A percentile compares a stretch with the other conserved stretches of the same genome.
These are phyloP conservation scores for Caligus rogercresseyi DNA, from an alignment of 1,140 invertebrate genomes.

Conservation along the genomic window DNA sequence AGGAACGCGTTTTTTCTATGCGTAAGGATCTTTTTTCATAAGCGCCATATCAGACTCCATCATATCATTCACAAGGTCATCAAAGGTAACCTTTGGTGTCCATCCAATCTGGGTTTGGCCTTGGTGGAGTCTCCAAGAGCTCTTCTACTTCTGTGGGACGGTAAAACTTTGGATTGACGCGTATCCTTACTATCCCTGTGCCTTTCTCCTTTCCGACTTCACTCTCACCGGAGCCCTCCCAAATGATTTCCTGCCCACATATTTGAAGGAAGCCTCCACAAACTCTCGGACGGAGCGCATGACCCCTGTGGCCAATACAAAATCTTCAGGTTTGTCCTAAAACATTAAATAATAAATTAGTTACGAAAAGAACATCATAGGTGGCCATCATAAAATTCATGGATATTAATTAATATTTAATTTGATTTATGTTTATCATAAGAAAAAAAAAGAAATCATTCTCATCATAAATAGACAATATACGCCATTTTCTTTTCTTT, in stretches of 20 bases:
- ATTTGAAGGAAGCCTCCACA: constrained; percentile 71
- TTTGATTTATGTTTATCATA: no score
- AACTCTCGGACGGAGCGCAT: constrained; percentile 90
- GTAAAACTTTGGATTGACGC: constrained; percentile 85
- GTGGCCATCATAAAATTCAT: neutral
- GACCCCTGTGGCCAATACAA: constrained; percentile 90
- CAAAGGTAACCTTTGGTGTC: constrained; percentile 47
- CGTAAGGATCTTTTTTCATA: constrained; percentile 78
- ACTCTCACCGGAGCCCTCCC: constrained; percentile 65
- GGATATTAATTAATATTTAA: neutral
- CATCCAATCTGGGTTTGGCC: constrained; percentile 74
- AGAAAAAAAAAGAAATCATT: no score
- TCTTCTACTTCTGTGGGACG: constrained; percentile 92
- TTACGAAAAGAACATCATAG: no score
- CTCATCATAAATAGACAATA: no score
- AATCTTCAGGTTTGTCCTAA: constrained; percentile 66
- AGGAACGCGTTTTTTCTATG: constrained; percentile 34
- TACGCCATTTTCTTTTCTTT: no score
- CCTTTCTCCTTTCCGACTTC: constrained; percentile 60
- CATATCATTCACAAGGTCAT: constrained; percentile 85
- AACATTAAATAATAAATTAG: no score
- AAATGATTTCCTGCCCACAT: constrained; percentile 42
- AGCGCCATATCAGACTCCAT: constrained; percentile 75
- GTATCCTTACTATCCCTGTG: constrained; percentile 60
- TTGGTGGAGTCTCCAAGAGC: constrained; percentile 70